Base-by-base conservation (phyloP, 2,797 vertebrate genomes). In the Hydrocynus forskahlii region DNA sequence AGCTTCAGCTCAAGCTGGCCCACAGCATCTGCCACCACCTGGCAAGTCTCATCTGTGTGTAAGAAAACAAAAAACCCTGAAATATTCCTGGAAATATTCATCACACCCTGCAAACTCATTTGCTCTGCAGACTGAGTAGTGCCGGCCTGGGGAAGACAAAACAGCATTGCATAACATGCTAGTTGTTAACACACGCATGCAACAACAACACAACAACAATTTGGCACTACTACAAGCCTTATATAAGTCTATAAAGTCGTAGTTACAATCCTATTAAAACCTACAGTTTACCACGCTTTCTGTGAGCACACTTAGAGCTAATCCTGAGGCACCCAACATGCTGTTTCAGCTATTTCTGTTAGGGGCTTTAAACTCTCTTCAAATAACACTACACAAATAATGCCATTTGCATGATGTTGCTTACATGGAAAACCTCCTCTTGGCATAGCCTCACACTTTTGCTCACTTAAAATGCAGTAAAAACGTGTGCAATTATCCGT, bases 381-480 rank as follows among this genome's bases (percentile, higher is more conserved):
- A 10, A 63, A 63, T 29, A 63, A 63, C 38, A 43, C 35, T 40
- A 16, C 38, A 9, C 16, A 67, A 67, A 40, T 8, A 67, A 40
- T 38, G 35, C 25, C 13, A 67, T 67, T 67, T 67, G 35, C 38
- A n/a, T 75, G 75, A 63, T 75, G 63, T 70, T 55, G 75, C 29
- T 79, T 60, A 75, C 64, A 71, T 75, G 48, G 76, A 78, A 86
- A 83, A 88, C 38, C 59, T 78, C 86, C 67, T 87, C 88, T 81
- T 77, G 71, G 84, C 68, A 81, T 60, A 55, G 67, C 81, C 67
- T 14, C 38, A 59, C 21, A 76, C 45, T 25, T 82, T 62, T 76
- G 40, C 69, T 64, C 66, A 35, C 43, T 71, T 62, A 45, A 14
- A 70, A 54, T 25, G 75, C 50, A 59, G 16, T 43, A 43, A 43